Evolutionary conservation across 2,113 vertebrate species (phyloP).

Genomic region (Eclectus roratus): DNA sequence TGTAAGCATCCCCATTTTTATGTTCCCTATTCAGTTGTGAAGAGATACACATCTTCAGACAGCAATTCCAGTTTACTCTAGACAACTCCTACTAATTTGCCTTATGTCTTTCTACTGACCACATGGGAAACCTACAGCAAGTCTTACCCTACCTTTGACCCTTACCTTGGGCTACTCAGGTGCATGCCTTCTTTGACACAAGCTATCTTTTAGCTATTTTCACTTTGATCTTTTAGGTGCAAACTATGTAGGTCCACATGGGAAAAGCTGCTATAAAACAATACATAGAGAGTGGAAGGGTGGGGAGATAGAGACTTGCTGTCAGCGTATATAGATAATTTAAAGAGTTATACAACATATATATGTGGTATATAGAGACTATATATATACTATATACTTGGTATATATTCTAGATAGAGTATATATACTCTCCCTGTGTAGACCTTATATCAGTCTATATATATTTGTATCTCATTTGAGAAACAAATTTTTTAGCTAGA

Average conservation of each 20-base stretch:
- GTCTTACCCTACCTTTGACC: not conserved
- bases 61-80: not conserved
- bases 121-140: not conserved
- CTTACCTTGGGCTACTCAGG: not conserved
- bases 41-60: not conserved
- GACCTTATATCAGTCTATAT: not conserved
- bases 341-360: not conserved
- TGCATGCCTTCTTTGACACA: not conserved
- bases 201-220: not conserved
- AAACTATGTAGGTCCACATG: not conserved
- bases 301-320: not conserved
- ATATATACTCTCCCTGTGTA: not conserved
- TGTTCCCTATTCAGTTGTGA: not conserved
- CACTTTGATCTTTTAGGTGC: not conserved
- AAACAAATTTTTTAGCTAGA: not conserved
- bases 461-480: not conserved
- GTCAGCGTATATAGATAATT: not conserved
- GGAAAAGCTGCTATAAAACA: not conserved
- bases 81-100: fast-evolving
- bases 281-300: fast-evolving
- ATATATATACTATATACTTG: not conserved
- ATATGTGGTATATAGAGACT: not conserved
- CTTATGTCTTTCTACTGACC: not conserved
- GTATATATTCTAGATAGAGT: not conserved
- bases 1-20: not conserved